Evolutionary conservation across 2,797 vertebrate genomes (phyloP).

Genomic region (Malurus splendens): DNA sequence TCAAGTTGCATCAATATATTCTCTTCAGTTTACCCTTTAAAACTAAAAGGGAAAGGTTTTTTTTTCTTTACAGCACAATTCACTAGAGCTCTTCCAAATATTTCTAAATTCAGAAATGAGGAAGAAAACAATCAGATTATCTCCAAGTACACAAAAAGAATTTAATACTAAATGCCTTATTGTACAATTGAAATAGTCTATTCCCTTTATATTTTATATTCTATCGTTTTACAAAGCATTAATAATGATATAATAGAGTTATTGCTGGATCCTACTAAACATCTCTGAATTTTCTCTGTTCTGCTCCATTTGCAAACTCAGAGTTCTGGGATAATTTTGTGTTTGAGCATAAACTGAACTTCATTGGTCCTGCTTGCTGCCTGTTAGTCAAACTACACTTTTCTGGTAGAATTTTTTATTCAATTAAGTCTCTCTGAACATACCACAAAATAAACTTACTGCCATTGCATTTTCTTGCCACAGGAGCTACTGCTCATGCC

Average conservation of each 20-base stretch:
- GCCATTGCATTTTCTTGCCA: background rate
- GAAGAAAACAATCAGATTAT: background rate
- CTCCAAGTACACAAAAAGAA: background rate
- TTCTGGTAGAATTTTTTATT: background rate
- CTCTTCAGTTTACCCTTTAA: background rate
- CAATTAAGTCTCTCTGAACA: background rate
- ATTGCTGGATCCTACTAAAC: background rate
- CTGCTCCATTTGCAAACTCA: background rate
- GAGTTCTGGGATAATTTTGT: background rate
- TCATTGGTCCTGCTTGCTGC: background rate
- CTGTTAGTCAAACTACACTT: background rate
- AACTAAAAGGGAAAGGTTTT: background rate
- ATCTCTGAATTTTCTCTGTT: background rate
- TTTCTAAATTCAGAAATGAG: background rate
- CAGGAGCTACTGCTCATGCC: background rate
- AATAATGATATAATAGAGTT: background rate
- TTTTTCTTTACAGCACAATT: background rate
- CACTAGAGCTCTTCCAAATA: background rate
- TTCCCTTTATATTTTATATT: background rate
- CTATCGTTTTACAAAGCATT: background rate
- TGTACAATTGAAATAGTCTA: background rate
- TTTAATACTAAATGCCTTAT: background rate
- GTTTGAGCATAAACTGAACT: background rate
- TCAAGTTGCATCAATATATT: background rate
- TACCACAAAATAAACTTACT: background rate